These are phyloP conservation scores for Tamandua tetradactyla DNA, from an alignment of 2,797 vertebrate species.

Conservation along the genomic window DNA sequence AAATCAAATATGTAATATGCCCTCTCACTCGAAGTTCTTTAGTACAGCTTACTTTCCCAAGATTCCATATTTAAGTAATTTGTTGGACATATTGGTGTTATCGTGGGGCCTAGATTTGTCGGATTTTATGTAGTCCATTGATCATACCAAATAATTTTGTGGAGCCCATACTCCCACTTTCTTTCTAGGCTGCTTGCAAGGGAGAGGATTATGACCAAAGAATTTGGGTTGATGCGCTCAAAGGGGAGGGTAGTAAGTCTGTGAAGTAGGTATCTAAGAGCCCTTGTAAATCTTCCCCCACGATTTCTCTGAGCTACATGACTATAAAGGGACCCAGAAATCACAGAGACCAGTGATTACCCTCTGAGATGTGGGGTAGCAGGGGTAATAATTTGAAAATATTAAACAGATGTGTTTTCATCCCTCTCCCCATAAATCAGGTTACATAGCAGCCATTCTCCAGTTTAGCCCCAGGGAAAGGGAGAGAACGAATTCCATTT, in stretches of 20 bases:
- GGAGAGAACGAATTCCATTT: constrained; percentile 37
- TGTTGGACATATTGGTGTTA: not conserved
- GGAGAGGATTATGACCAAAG: not conserved
- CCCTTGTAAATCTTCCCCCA: constrained; percentile 60
- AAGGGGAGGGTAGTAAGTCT: not conserved
- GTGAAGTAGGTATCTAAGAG: constrained; percentile 21
- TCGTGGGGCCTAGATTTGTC: not conserved
- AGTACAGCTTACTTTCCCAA: not conserved
- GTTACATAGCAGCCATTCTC: constrained; percentile 59
- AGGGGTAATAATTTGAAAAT: constrained; percentile 74
- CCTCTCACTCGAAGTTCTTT: not conserved
- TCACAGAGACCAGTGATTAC: constrained; percentile 50
- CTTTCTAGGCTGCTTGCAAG: not conserved
- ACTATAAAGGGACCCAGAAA: constrained; percentile 57
- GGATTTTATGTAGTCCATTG: not conserved
- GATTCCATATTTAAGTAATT: not conserved
- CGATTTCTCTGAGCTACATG: constrained; percentile 38
- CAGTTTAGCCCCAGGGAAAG: constrained; percentile 31
- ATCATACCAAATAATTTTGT: constrained; percentile 11
- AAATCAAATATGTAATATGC: constrained; percentile 8
- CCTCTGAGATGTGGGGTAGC: constrained; percentile 55
- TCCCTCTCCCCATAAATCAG: constrained; percentile 68
- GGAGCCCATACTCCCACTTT: not conserved
- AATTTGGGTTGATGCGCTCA: constrained; percentile 34
- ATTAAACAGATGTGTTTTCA: constrained; percentile 72